Evolutionary conservation across 2,888 invertebrate genomes (phyloP).

Genomic region (Meliscaeva auricollis): DNA sequence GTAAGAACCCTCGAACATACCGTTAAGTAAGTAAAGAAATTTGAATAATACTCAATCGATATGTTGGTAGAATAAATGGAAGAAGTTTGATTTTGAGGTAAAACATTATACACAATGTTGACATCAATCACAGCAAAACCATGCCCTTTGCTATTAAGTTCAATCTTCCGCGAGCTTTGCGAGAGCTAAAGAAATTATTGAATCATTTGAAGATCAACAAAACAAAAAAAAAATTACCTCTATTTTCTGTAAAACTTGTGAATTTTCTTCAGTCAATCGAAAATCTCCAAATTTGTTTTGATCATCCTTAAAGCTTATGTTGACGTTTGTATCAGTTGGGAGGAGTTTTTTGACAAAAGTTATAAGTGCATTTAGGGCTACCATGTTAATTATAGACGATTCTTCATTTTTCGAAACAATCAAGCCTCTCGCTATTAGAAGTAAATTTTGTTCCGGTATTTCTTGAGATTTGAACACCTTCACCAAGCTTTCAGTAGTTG

Average conservation of each 20-base stretch:
- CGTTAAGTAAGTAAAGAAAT: not conserved
- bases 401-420: conserved; percentile 84
- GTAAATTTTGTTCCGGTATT: conserved; percentile 78
- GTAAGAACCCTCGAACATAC: not conserved
- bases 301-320: conserved; percentile 79
- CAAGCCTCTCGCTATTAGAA: conserved; percentile 89
- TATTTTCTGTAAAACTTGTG: conserved; percentile 92
- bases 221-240: conserved; percentile 85
- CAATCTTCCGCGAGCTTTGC: not conserved
- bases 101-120: conserved; percentile 29
- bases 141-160: conserved; percentile 28
- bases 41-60: not conserved
- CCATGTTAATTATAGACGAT: conserved; percentile 79
- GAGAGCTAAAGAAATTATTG: not conserved
- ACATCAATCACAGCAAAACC: conserved; percentile 46
- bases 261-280: conserved; percentile 90
- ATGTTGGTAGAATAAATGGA: conserved; percentile 15
- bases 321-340: conserved; percentile 84
- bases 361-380: conserved; percentile 89
- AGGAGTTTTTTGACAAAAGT: conserved; percentile 85
- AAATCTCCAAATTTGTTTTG: conserved; percentile 84
- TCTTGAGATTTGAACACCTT: conserved; percentile 79
- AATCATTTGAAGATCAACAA: not conserved
- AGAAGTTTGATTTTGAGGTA: not conserved
- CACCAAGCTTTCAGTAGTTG: conserved; percentile 80